Conservation (phyloP, 2,888 invertebrate species). For the Nomada goodeniana region DNA sequence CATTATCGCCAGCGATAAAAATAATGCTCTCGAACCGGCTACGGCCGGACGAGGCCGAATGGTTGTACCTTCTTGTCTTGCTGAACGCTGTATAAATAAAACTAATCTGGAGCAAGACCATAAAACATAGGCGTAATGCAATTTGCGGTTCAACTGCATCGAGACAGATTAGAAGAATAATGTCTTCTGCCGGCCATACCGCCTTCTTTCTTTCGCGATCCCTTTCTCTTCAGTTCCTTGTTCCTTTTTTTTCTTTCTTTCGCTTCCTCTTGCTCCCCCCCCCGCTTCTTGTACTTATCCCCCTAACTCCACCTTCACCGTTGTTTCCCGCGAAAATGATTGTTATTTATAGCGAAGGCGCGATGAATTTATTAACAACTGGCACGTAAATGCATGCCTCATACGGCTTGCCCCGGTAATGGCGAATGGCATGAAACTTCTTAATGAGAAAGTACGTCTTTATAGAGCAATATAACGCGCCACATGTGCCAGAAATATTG, state of each 20-base stretch:
- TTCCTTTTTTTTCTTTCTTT: conserved; percentile 36
- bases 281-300: conserved; percentile 17
- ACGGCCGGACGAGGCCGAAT: conserved; percentile 17
- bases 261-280: conserved; percentile 3
- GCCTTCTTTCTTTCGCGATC: background rate
- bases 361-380: conserved; percentile 74
- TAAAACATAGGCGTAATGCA: conserved; percentile 56
- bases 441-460: conserved; percentile 75
- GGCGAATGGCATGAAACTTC: conserved; percentile 75
- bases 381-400: conserved; percentile 73
- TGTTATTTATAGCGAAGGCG: conserved; percentile 71
- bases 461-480: conserved; percentile 71
- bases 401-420: conserved; percentile 64
- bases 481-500: conserved; percentile 72
- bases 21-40: conserved; percentile 25
- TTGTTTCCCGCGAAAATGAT: conserved; percentile 62
- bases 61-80: conserved; percentile 41
- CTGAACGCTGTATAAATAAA: conserved; percentile 53
- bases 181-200: conserved; percentile 37
- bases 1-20: conserved; percentile 55
- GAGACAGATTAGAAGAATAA: conserved; percentile 65
- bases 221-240: conserved; percentile 42
- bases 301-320: conserved; percentile 30
- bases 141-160: conserved; percentile 56
- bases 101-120: conserved; percentile 50